Base-by-base conservation (phyloP, 1,140 invertebrate genomes). In the Bombus pascuorum region DNA sequence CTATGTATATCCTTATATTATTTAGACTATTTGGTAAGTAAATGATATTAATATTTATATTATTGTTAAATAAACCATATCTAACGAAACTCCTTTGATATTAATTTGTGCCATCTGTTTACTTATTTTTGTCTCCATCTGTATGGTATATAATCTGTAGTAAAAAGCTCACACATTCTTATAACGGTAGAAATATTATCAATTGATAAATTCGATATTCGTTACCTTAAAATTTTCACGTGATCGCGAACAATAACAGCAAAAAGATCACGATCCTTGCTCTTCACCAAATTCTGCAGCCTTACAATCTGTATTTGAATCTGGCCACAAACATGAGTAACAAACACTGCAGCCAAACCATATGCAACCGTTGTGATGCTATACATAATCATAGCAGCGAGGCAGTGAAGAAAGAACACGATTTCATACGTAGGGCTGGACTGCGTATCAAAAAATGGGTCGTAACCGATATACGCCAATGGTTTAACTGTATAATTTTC, bases 251-350 rank as follows among this genome's bases (percentile, higher is more conserved):
- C 68, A 32, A 91, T 81, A 0, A 13, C 15, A 1, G 37, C 34
- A 3, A 92, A 15, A 70, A 57, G 47, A 10, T 39, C 0, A 53
- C 22, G 13, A 80, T 71, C 28, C 15, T 13, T 59, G 9, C 53
- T 66, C 1, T 87, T 83, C 0, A 87, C 53, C 4, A 92, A 22
- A 1, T 83, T 70, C 1, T 87, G n/a, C 22, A 93, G 44, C 37
- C 81, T 59, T 2, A 13, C 34, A 2, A 90, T 88, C 0, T 91
- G 74, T 37, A 93, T 88, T 15, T 85, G 68, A 22, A 91, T 57
- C 59, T 93, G 91, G 1, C 91, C 91, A 34, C 88, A 93, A 13
- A 80, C 86, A 47, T 93, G 93, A 25, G 91, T 92, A 0, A 91
- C 90, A 57, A 91, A 92, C n/a, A 90, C 79, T 5, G 91, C 92